Evolutionary conservation across 2,888 invertebrate genomes (phyloP).

Genomic region (Didymodactylos carnosus): DNA sequence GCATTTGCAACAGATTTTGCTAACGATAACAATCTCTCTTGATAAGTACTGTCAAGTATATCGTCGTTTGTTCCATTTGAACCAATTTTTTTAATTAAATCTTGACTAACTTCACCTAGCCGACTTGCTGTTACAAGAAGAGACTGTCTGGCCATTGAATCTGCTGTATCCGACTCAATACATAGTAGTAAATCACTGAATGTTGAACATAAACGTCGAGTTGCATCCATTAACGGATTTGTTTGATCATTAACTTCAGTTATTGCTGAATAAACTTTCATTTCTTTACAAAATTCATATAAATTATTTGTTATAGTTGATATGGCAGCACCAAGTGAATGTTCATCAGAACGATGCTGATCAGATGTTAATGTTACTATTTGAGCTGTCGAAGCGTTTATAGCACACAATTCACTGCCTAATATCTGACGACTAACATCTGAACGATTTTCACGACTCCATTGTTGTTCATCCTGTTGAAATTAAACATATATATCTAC

Average conservation of each 20-base stretch:
- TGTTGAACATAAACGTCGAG: constrained; percentile 69
- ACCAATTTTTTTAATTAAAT: constrained; percentile 2
- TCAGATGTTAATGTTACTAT: constrained; percentile 35
- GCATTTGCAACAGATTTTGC: constrained; percentile 95
- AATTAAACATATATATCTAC: too few relatives aligned
- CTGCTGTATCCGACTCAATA: constrained; percentile 51
- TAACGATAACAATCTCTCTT: constrained; percentile 68
- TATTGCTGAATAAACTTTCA: constrained; percentile 83
- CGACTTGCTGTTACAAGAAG: constrained; percentile 6
- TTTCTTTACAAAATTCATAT: constrained; percentile 74
- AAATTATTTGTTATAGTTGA: constrained; percentile 53
- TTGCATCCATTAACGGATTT: constrained; percentile 68
- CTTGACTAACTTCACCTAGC: constrained; percentile 8
- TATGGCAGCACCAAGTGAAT: constrained; percentile 1
- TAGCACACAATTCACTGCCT: constrained; percentile 84
- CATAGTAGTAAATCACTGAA: constrained; percentile 74
- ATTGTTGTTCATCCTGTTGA: not conserved
- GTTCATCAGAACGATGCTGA: not conserved
- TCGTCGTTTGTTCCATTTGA: not conserved
- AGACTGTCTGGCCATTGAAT: constrained; percentile 3
- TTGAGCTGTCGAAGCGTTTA: constrained; percentile 97
- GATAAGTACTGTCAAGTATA: constrained; percentile 15
- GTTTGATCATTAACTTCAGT: constrained; percentile 51
- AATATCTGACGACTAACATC: constrained; percentile 88
- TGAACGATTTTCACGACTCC: not conserved